Conservation (phyloP, 1,140 invertebrate genomes). For the Latrodectus geometricus region DNA sequence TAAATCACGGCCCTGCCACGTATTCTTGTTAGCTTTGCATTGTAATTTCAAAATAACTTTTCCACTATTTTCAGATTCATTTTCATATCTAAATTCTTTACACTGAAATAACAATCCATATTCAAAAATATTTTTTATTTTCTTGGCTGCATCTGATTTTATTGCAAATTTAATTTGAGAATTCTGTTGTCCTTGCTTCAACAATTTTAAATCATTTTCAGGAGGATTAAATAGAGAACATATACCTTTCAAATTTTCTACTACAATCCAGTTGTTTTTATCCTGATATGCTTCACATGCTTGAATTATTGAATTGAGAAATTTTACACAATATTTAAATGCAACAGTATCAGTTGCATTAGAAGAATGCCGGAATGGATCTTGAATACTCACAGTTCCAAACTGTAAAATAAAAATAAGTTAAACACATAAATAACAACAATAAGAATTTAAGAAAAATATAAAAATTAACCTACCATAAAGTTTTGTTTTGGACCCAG, state of each 20-base stretch:
- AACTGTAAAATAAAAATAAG: slow-evolving; percentile 13
- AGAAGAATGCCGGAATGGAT: slow-evolving; percentile 27
- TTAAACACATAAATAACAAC: too few relatives aligned
- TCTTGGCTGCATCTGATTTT: not conserved
- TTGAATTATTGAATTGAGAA: not conserved
- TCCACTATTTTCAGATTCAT: too few relatives aligned
- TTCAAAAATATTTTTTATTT: slow-evolving; percentile 8
- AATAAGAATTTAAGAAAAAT: too few relatives aligned
- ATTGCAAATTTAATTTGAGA: not conserved
- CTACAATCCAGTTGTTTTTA: not conserved
- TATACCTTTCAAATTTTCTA: slow-evolving; percentile 9
- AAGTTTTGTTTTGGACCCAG: not conserved
- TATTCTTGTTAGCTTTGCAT: slow-evolving; percentile 20
- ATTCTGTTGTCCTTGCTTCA: not conserved
- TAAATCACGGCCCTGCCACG: slow-evolving; percentile 23
- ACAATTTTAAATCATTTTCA: not conserved
- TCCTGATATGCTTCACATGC: slow-evolving; percentile 18
- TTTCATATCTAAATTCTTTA: not conserved
- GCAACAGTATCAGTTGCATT: not conserved
- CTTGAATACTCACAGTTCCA: slow-evolving; percentile 20
- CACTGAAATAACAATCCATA: slow-evolving; percentile 31
- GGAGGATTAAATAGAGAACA: not conserved
- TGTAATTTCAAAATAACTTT: slow-evolving; percentile 25
- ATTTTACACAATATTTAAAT: slow-evolving; percentile 4
- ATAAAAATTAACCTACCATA: not conserved